Percentiles rank a stretch among this genome's conserved stretches.
These are phyloP conservation scores for Otocyon megalotis DNA, from an alignment of 2,113 vertebrate genomes.

Conservation along the genomic window DNA sequence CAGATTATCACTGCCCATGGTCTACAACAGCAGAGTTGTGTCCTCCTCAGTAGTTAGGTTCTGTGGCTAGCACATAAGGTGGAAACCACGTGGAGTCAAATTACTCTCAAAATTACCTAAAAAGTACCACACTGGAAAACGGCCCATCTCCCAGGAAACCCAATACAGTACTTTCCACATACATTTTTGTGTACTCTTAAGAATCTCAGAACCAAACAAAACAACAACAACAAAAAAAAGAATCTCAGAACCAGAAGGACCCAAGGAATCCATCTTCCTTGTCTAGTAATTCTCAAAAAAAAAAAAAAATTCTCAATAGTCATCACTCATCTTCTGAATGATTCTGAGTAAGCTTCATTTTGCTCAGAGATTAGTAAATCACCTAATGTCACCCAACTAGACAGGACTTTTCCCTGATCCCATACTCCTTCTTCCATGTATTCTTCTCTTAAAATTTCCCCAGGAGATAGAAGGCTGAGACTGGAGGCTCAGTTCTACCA, in stretches of 20 bases:
- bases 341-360: not conserved
- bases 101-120: constrained; percentile 18
- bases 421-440: not conserved
- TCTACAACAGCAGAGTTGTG: not conserved
- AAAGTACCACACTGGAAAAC: not conserved
- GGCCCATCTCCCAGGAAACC: not conserved
- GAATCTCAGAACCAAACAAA: constrained; percentile 8
- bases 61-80: not conserved
- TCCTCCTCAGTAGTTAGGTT: not conserved
- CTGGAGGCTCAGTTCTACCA: not conserved
- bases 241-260: constrained; percentile 27
- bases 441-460: not conserved
- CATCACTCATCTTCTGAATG: not conserved
- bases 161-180: not conserved
- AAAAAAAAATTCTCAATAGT: not conserved
- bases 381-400: not conserved
- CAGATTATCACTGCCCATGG: not conserved
- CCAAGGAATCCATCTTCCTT: not conserved
- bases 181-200: not conserved
- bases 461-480: not conserved
- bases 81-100: not conserved
- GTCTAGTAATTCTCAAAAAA: not conserved
- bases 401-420: not conserved
- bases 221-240: not conserved
- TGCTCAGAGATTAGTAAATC: constrained; percentile 4